A percentile compares a stretch with the other conserved stretches of the same genome.
Evolutionary conservation across 2,888 invertebrate species (phyloP).

Genomic region (Plusia festucae): DNA sequence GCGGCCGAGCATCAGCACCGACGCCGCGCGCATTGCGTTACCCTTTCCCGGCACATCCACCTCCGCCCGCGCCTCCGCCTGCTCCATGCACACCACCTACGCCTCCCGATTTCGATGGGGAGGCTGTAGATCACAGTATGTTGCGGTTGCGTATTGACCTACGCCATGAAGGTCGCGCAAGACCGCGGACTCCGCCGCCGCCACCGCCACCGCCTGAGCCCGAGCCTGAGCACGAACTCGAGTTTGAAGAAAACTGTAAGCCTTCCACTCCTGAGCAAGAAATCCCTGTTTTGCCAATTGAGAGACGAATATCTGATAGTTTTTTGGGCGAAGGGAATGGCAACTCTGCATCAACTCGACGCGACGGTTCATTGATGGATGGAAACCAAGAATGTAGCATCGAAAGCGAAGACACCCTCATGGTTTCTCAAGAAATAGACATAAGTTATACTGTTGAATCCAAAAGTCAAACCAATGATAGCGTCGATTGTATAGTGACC

Average conservation of each 20-base stretch:
- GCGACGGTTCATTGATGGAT: conserved; percentile 23
- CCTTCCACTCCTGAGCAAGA: conserved; percentile 57
- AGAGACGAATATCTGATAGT: conserved; percentile 19
- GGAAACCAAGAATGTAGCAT: conserved; percentile 41
- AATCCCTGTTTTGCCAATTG: conserved; percentile 63
- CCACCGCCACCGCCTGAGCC: conserved; percentile 60
- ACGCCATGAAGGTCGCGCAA: conserved; percentile 58
- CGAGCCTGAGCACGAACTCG: conserved; percentile 61
- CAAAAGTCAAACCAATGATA: conserved; percentile 21
- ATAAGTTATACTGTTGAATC: conserved; percentile 20
- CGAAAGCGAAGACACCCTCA: conserved; percentile 44
- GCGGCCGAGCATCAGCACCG: conserved; percentile 80
- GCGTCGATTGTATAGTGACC: conserved; percentile 21
- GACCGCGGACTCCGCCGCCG: conserved; percentile 59
- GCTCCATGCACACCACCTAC: conserved; percentile 67
- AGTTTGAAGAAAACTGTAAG: conserved; percentile 51
- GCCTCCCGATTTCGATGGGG: conserved; percentile 53
- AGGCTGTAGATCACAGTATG: conserved; percentile 22
- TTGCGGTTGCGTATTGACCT: conserved; percentile 53
- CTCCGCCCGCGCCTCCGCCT: conserved; percentile 71
- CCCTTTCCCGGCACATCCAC: conserved; percentile 94
- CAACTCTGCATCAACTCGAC: conserved; percentile 30
- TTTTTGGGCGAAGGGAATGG: conserved; percentile 42
- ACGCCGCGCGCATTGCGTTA: conserved; percentile 91
- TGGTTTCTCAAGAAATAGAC: conserved; percentile 21